Base-by-base conservation (phyloP, 1,140 invertebrate species). In the Pseudomyrmex gracilis region DNA sequence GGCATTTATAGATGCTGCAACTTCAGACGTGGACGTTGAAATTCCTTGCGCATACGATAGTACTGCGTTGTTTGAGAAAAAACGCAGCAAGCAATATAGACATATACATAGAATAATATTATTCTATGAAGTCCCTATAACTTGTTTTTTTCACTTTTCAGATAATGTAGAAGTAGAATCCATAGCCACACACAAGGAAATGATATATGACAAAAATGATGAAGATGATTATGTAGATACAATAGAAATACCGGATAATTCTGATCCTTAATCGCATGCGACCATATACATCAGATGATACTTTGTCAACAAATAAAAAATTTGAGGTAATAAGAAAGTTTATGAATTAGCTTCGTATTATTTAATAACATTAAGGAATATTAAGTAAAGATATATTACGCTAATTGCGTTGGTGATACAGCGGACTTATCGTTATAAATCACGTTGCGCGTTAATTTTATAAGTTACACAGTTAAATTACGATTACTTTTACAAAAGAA, bases 361-460 rank as follows among this genome's bases (percentile, higher is more conserved):
- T 57, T 57, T 9, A 64, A 64, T 45, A 64, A 64, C n/a, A 53
- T 64, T 64, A 13, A 15, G 17, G n/a, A n/a, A n/a, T n/a, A n/a
- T n/a, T 58, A 8, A 17, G 17, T n/a, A 64, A 64, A n/a, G n/a
- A n/a, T n/a, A n/a, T n/a, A n/a, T n/a, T n/a, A n/a, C n/a, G n/a
- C n/a, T n/a, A n/a, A n/a, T n/a, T n/a, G n/a, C n/a, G n/a, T n/a
- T n/a, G n/a, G n/a, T n/a, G n/a, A n/a, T n/a, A n/a, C n/a, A n/a
- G n/a, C n/a, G n/a, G n/a, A n/a, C n/a, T n/a, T n/a, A n/a, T n/a
- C n/a, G n/a, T n/a, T n/a, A n/a, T n/a, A n/a, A n/a, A n/a, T n/a
- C n/a, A n/a, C n/a, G n/a, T n/a, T n/a, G n/a, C n/a, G n/a, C n/a
- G n/a, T n/a, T n/a, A n/a, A n/a, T n/a, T n/a, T n/a, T n/a, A n/a